These are phyloP conservation scores for Stylophora pistillata DNA, from an alignment of 64 coral and sea anemone species.

Conservation along the genomic window DNA sequence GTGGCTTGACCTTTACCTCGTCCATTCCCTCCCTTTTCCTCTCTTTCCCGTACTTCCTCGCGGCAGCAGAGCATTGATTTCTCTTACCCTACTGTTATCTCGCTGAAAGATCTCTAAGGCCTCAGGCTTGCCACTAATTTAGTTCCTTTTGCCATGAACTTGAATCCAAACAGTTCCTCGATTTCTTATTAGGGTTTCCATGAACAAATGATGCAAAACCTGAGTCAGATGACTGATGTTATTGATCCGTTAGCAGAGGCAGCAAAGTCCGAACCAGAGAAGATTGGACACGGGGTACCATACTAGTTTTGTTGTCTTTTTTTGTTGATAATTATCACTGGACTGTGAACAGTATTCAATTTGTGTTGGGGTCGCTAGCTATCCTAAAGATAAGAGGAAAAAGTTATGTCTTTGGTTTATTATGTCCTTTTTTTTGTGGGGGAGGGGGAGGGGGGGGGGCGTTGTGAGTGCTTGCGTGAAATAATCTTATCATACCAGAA, in stretches of 20 bases:
- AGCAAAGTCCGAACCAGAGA: conserved; percentile 85
- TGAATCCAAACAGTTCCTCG: neutral
- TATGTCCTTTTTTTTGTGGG: too few relatives aligned
- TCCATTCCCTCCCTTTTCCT: too few relatives aligned
- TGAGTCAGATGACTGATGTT: conserved; percentile 76
- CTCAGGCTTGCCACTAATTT: neutral
- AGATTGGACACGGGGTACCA: conserved; percentile 89
- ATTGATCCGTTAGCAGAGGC: conserved; percentile 82
- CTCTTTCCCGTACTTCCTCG: too few relatives aligned
- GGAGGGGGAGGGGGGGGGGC: too few relatives aligned
- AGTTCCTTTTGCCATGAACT: neutral
- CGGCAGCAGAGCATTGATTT: neutral
- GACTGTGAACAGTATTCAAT: too few relatives aligned
- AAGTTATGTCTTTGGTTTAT: too few relatives aligned
- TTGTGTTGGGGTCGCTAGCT: too few relatives aligned
- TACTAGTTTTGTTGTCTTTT: neutral
- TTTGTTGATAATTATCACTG: neutral
- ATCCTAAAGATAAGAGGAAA: too few relatives aligned
- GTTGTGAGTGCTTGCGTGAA: too few relatives aligned
- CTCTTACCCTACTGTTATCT: neutral
- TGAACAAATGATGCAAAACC: conserved; percentile 94
- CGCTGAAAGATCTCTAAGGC: neutral
- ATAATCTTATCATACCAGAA: too few relatives aligned
- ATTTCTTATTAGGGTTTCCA: conserved; percentile 78
- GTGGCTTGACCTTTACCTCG: too few relatives aligned